Base-by-base conservation (phyloP, 1,140 invertebrate genomes). In the Anoplophora glabripennis region DNA sequence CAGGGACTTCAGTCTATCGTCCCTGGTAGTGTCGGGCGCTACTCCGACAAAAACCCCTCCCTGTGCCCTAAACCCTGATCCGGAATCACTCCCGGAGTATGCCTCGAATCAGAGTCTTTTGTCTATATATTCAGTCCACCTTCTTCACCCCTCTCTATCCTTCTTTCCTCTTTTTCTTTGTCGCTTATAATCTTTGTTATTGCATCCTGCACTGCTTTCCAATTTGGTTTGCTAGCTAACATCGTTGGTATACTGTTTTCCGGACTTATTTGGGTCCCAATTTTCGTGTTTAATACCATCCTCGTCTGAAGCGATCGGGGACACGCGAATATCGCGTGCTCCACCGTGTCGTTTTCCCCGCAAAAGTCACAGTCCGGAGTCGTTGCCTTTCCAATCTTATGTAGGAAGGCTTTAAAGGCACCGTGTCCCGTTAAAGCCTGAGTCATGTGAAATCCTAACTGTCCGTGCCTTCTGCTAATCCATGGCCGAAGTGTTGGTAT, bases 401-500 rank as follows among this genome's bases (percentile, higher is more conserved):
- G 4, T 7, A 65, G 55, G 64, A 53, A 74, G 36, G 38, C 61
- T 64, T 28, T 66, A 65, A 61, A 74, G 72, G 59, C 78, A 69
- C 72, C 66, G 75, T 71, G 76, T 0, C 72, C 70, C 3, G 67
- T 62, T 7, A 74, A 41, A 11, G 72, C 2, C 40, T 73, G 67
- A 0, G 71, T 67, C 8, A 71, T 35, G 42, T 61, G 61, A 53
- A 64, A 69, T 11, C 62, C 52, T 8, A 65, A 41, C 8, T 55
- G 56, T n/a, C 64, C 65, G 42, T 68, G 57, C n/a, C 37, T 46
- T 5, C 71, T 45, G 1, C 33, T 17, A 8, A 63, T 17, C 63
- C 65, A 67, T 4, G 14, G n/a, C 14, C 18, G 14, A n/a, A 67
- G 3, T 11, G 46, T 15, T 12, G 38, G 41, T 1, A 67, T 60